phyloP scores from a whole-genome alignment of 2,888 invertebrate genomes.

The Palloptera scutellata region DNA sequence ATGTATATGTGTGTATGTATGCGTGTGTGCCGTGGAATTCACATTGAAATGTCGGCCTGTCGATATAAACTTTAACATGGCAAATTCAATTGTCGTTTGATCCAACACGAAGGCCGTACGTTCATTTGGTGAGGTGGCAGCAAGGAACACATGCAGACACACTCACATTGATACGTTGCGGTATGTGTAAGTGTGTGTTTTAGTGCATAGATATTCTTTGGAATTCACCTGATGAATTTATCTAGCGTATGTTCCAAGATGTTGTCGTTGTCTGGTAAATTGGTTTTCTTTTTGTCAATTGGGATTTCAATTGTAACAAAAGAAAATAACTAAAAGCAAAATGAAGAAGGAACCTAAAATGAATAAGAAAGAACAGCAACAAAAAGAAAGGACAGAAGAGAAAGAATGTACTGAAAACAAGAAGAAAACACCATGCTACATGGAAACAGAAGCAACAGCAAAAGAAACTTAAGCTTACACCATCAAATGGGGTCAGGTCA shows the following conservation, averaged over 20 bases:
- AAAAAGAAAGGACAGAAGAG: not conserved
- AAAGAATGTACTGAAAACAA: not conserved
- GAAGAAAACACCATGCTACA: not conserved
- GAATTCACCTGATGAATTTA: constrained; percentile 63
- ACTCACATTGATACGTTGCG: constrained; percentile 23
- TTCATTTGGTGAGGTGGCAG: constrained; percentile 8
- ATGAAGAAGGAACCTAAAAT: constrained; percentile 14
- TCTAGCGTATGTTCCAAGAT: constrained; percentile 46
- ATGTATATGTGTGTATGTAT: constrained; percentile 9
- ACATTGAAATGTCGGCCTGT: constrained; percentile 33
- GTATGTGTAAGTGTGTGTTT: constrained; percentile 20
- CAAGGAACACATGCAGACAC: constrained; percentile 21
- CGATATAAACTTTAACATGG: constrained; percentile 52
- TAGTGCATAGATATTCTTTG: constrained; percentile 39
- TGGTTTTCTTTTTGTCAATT: constrained; percentile 63
- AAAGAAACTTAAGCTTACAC: not conserved
- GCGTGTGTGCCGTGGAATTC: constrained; percentile 1
- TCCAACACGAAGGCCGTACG: constrained; percentile 34
- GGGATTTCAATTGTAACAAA: constrained; percentile 60
- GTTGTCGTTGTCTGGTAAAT: constrained; percentile 60
- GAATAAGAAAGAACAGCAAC: not conserved
- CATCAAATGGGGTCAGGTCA: constrained; percentile 2
- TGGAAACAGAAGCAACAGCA: not conserved
- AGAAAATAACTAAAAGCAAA: constrained; percentile 40
- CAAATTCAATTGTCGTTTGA: constrained; percentile 58